Evolutionary conservation across 1,140 invertebrate genomes (phyloP).

Genomic region (Drosophila baimaii): DNA sequence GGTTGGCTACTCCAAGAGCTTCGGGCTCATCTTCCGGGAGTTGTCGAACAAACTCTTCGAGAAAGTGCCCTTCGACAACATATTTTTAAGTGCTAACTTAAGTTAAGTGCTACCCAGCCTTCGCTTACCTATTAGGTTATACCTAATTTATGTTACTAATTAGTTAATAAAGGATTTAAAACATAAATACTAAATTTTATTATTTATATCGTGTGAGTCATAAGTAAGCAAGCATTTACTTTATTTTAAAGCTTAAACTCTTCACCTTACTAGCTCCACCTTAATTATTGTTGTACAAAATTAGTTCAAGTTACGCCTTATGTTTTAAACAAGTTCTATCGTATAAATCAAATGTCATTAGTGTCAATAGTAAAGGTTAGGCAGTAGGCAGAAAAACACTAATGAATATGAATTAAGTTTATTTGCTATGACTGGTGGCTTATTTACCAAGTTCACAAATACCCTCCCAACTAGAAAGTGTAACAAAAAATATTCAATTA

Average conservation of each 20-base stretch:
- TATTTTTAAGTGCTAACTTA: no score
- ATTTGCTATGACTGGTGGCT: neutral
- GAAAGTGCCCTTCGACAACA: constrained; percentile 87
- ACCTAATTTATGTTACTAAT: constrained; percentile 53
- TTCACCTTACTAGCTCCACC: neutral
- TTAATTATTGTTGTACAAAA: constrained; percentile 1
- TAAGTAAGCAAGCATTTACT: neutral
- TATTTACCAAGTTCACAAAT: no score
- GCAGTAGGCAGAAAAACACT: no score
- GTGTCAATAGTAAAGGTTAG: neutral
- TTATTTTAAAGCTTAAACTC: neutral
- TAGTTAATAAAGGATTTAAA: constrained; percentile 66
- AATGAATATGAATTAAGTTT: neutral
- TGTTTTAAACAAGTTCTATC: neutral
- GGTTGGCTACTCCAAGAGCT: constrained; percentile 87
- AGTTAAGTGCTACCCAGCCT: constrained; percentile 65
- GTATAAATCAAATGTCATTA: neutral
- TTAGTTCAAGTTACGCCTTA: neutral
- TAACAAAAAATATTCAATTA: no score
- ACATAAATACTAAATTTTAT: neutral
- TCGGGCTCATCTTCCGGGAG: constrained; percentile 87
- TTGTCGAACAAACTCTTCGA: constrained; percentile 87
- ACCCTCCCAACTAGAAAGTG: no score
- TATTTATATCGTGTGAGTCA: neutral
- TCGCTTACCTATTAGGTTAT: constrained; percentile 30